Evolutionary conservation across 2,113 vertebrate genomes (phyloP), one percentile per base, ranked within the genome.

Genomic region (Egretta garzetta): DNA sequence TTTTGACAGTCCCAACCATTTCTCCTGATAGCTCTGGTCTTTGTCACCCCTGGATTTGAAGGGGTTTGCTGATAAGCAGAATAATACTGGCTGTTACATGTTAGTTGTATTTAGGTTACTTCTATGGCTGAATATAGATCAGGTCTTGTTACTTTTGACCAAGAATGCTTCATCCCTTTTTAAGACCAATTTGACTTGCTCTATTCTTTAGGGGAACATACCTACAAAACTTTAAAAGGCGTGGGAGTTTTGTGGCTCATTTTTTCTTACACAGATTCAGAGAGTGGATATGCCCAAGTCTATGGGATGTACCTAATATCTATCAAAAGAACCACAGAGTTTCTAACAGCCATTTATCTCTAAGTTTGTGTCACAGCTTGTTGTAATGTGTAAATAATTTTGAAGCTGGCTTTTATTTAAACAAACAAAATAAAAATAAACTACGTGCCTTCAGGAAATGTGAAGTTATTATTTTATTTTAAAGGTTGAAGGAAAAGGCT

Each of bases 371-470:
- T 66, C 62, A 13, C 53, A 67, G 52, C 68, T 72, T 56, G 35
- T 28, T 86, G 63, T 72, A 66, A 76, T 45, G 80, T 58, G 33
- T 58, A 63, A 79, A 82, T 79, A 9, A 70, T 35, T 79, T 92
- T 67, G 75, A 43, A 94, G 18, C 60, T 64, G 60, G 10, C 32
- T 79, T 88, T 91, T 68, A 17, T 30, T 10, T 37, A 74, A 83
- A 76, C 32, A 59, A 76, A 55, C 17, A 24, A 35, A 68, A 32
- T 30, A 43, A 66, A 77, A 81, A 84, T 52, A 41, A 81, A 14
- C 70, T 23, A 1, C 0, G 0, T 62, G 41, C 58, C 70, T 81
- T 58, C 41, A 63, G 52, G 80, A 14, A 23, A 41, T 1, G 7
- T 23, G 37, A 55, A 32, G 39, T 87, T 74, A 8, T 12, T 55